Conservation (phyloP, 2,113 vertebrate genomes). For the Rhipidura dahli region DNA sequence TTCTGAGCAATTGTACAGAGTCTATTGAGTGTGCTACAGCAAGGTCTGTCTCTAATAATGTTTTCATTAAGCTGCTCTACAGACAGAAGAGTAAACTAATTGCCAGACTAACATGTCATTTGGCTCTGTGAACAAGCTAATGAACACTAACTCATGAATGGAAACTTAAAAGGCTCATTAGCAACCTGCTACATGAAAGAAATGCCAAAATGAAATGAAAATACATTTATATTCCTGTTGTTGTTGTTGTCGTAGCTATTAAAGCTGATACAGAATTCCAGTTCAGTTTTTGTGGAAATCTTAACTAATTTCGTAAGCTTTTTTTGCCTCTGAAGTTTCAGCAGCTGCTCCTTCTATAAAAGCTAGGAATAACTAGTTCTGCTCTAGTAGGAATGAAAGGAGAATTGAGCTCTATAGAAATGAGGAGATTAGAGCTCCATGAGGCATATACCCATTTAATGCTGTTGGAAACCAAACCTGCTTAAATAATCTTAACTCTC, state of each 20-base stretch:
- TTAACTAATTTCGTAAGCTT: neutral
- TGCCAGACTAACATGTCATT: conserved; percentile 4
- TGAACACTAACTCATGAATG: neutral
- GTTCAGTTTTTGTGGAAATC: neutral
- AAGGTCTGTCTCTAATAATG: conserved; percentile 31
- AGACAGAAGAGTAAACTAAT: conserved; percentile 21
- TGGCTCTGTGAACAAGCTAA: conserved; percentile 1
- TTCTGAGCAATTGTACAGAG: neutral
- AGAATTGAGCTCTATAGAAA: conserved; percentile 44
- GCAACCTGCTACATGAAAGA: conserved; percentile 25
- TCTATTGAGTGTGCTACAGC: neutral
- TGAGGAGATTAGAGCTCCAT: conserved; percentile 53
- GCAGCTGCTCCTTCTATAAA: conserved; percentile 7
- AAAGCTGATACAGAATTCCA: neutral
- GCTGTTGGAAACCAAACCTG: conserved; percentile 9
- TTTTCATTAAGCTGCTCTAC: conserved; percentile 36
- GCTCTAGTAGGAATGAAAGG: conserved; percentile 13
- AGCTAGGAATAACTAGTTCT: conserved; percentile 14
- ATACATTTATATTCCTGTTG: neutral
- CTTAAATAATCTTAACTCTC: conserved; percentile 35
- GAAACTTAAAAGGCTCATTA: conserved; percentile 8
- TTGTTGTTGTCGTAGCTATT: neutral
- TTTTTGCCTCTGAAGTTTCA: neutral
- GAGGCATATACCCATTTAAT: conserved; percentile 29
- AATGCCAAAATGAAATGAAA: neutral